A percentile compares a stretch with the other conserved stretches of the same genome.
Conservation (phyloP, 2,113 vertebrate species). For the Rallus limicola region DNA sequence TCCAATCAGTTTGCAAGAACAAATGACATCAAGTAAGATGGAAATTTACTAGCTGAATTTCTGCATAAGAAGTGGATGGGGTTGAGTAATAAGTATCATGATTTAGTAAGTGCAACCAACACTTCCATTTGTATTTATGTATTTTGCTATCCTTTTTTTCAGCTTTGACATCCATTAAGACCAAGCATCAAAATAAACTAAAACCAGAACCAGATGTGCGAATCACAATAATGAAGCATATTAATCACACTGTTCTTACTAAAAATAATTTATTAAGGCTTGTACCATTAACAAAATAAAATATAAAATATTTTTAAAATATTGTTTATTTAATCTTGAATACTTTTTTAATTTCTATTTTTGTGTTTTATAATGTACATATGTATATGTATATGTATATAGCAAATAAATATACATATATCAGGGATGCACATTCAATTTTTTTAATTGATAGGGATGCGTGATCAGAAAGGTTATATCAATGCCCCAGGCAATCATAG, state of each 20-base stretch:
- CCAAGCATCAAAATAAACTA: neutral
- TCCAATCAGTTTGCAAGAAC: neutral
- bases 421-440: neutral
- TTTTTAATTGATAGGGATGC: neutral
- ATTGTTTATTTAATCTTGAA: neutral
- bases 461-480: neutral
- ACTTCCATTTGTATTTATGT: neutral
- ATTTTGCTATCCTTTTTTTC: neutral
- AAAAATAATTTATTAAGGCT: neutral
- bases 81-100: neutral
- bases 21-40: neutral
- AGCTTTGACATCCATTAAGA: neutral
- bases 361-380: no score
- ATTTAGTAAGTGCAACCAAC: neutral
- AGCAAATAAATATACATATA: neutral
- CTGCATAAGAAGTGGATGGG: neutral
- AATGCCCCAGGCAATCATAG: neutral
- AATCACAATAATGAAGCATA: neutral
- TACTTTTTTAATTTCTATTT: neutral
- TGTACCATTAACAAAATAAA: neutral
- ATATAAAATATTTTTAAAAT: neutral
- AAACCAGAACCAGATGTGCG: accelerated
- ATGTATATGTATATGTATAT: no score
- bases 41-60: neutral
- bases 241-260: neutral